Evolutionary conservation across 2,888 invertebrate genomes (phyloP).

Genomic region (Ctenicera cuprea): DNA sequence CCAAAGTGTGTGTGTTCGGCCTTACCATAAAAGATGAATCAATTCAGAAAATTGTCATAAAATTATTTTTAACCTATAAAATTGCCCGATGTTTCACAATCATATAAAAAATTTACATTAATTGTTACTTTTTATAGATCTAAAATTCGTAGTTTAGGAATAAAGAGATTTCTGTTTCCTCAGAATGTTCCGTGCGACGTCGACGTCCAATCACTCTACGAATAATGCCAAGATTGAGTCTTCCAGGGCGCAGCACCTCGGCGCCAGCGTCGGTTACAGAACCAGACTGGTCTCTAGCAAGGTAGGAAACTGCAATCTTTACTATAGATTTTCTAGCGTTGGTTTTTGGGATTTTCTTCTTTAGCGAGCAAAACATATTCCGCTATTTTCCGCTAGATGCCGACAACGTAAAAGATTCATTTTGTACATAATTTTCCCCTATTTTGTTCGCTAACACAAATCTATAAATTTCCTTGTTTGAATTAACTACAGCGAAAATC

Average conservation of each 20-base stretch:
- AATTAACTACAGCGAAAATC: too few species aligned
- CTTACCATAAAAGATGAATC: too few species aligned
- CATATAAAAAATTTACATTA: too few species aligned
- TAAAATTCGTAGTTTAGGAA: too few species aligned
- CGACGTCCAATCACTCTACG: slow-evolving; percentile 74
- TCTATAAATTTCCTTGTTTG: too few species aligned
- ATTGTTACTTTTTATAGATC: too few species aligned
- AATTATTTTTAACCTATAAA: too few species aligned
- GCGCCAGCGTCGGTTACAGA: slow-evolving; percentile 71
- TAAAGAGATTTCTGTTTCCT: too few species aligned
- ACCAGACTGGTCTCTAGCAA: slow-evolving; percentile 73
- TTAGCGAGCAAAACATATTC: neutral
- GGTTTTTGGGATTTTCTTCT: neutral
- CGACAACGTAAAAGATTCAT: neutral
- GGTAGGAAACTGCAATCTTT: slow-evolving; percentile 64
- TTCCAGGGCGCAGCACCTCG: slow-evolving; percentile 72
- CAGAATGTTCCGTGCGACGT: slow-evolving; percentile 73
- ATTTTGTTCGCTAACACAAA: neutral
- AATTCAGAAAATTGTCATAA: too few species aligned
- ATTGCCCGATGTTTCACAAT: too few species aligned
- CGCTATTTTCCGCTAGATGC: slow-evolving; percentile 6
- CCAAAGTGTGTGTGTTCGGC: too few species aligned
- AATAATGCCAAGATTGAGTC: slow-evolving; percentile 73
- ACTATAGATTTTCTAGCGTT: slow-evolving; percentile 6
- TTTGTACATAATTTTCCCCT: neutral